Conservation (phyloP, 2,113 vertebrate species). For the Caloenas nicobarica region DNA sequence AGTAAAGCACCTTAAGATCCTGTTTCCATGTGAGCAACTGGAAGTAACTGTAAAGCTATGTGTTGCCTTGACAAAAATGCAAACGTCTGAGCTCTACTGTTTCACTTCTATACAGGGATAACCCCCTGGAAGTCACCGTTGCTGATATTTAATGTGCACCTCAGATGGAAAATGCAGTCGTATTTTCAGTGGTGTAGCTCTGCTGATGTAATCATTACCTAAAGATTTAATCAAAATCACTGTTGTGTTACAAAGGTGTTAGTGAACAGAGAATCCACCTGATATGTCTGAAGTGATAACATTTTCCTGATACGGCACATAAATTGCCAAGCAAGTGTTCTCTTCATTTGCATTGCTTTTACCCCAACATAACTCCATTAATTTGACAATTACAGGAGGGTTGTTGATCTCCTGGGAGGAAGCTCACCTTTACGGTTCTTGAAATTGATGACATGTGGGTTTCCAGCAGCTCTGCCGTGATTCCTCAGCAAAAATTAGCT, state of each 20-base stretch:
- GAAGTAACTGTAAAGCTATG: background rate
- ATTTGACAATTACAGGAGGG: background rate
- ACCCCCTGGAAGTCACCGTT: background rate
- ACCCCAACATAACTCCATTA: background rate
- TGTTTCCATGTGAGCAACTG: background rate
- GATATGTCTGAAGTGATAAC: background rate
- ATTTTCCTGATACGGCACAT: background rate
- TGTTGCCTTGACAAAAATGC: background rate
- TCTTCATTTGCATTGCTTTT: background rate
- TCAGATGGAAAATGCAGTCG: background rate
- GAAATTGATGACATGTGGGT: background rate
- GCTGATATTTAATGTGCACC: background rate
- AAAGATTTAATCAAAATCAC: background rate
- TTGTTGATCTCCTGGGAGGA: background rate
- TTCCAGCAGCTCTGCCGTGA: background rate
- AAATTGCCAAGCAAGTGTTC: background rate
- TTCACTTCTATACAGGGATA: background rate
- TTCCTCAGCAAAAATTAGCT: conserved; percentile 9
- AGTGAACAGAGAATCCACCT: background rate
- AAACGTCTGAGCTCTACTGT: background rate
- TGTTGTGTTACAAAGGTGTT: background rate
- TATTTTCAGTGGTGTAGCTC: background rate
- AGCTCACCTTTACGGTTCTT: background rate
- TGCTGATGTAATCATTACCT: background rate
- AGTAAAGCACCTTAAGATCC: background rate